Conservation (phyloP, 2,888 invertebrate genomes). For the Asteroscopus sphinx region DNA sequence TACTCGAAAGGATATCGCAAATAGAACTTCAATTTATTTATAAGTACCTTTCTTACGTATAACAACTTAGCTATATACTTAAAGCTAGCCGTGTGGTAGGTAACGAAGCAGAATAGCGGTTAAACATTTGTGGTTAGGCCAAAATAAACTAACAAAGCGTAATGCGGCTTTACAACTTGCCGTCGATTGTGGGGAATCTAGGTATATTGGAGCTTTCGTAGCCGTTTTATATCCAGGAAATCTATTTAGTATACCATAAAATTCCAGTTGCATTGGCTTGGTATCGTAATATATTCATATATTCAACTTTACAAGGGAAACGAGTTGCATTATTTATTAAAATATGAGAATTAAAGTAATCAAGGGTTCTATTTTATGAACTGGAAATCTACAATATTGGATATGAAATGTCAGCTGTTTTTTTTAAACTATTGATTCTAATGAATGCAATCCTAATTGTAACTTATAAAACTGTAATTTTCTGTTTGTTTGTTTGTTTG, state of each 20-base stretch:
- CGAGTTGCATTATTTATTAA: background rate
- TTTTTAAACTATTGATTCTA: background rate
- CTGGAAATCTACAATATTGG: background rate
- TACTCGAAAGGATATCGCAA: conserved; percentile 8
- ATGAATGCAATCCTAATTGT: no score
- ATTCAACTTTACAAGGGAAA: conserved; percentile 11
- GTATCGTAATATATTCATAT: conserved; percentile 4
- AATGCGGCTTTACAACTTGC: conserved; percentile 30
- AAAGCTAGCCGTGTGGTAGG: conserved; percentile 9
- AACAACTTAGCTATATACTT: conserved; percentile 2
- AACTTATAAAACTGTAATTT: no score
- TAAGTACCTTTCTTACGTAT: conserved; percentile 7
- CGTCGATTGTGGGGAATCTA: conserved; percentile 33
- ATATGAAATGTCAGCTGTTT: conserved; percentile 5
- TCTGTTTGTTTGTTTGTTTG: no score
- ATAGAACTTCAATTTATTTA: conserved; percentile 23
- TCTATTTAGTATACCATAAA: conserved; percentile 15
- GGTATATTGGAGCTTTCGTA: conserved; percentile 17
- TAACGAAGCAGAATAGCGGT: conserved; percentile 30
- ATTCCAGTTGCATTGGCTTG: conserved; percentile 4
- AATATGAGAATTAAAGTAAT: background rate
- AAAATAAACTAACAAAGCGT: conserved; percentile 49
- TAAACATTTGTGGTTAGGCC: conserved; percentile 40
- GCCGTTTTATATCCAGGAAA: conserved; percentile 28
- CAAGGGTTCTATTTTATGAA: conserved; percentile 5